Evolutionary conservation across 2,113 vertebrate genomes (phyloP), one percentile per base, ranked within the genome.

Genomic region (Steatornis caripensis): DNA sequence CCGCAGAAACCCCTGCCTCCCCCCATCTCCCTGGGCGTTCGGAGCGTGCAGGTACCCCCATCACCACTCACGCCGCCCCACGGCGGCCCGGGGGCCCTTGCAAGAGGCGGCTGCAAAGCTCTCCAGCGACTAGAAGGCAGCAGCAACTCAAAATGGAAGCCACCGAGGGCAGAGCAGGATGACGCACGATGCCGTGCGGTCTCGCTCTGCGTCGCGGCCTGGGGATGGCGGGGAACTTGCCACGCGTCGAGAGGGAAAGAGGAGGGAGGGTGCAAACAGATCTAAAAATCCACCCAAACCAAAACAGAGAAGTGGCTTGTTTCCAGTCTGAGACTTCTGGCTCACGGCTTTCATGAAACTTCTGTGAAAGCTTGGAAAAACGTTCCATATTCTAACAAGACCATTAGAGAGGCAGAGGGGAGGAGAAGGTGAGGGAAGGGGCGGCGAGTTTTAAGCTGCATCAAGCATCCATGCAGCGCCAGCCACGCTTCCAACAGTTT

Each of bases 1-100:
- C 43, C 37, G 17, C 27, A 32, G 32, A 60, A 68, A 51, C 16
- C 5, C 20, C 62, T 21, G 8, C 9, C 24, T 36, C 30, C 24
- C 10, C n/a, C 12, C 1, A 2, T 30, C 43, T 21, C 26, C 14
- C 19, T 1, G 9, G 24, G 32, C 21, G 12, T 49, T 12, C 3
- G 4, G 17, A 43, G 11, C 32, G 22, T 6, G 39, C 20, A 46
- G 26, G 39, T 53, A 24, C 9, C 48, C 16, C 9, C 29, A 11
- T 12, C 46, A 26, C 48, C 48, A 48, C 41, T 22, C 48, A 36
- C 37, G 37, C 6, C 45, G 37, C 61, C 8, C 6, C 29, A 37
- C 1, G 2, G 27, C 34, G 62, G 34, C 30, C 24, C 20, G 18
- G 12, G 6, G 12, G 10, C 6, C 87, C 27, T 82, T 11, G 19